Base-by-base conservation (phyloP, 2,888 invertebrate genomes). In the Metellina segmentata region DNA sequence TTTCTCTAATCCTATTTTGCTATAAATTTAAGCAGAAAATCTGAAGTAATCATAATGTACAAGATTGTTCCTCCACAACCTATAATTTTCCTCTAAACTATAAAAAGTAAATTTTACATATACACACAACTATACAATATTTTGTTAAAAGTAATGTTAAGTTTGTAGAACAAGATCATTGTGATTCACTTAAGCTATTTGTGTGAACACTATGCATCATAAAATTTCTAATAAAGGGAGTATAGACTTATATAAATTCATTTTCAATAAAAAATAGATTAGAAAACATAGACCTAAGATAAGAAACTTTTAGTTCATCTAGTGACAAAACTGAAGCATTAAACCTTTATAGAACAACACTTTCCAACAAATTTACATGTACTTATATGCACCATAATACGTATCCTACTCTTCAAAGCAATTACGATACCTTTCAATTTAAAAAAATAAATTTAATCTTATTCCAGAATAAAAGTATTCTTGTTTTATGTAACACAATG, bases 401-500 rank as follows among this genome's bases (percentile, higher is more conserved):
- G 61, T 61, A 61, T 61, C 61, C 61, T 16, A 16, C 16, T 61
- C 13, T 61, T 61, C 61, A 61, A 61, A 61, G 16, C 61, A 61
- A 61, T 34, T 34, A 34, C 4, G 34, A 34, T 34, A 34, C 9
- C 20, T 34, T n/a, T 78, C 52, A 34, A 78, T 48, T 78, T 78
- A 78, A 78, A 78, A 78, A 78, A 78, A 78, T 52, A 78, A 72
- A 72, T 72, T 72, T 19, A 72, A 78, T 52, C 51, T 52, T 77
- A 75, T 75, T 61, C 61, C 61, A 61, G 61, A 61, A 61, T 61
- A 61, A n/a, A n/a, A 61, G 61, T 61, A 61, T 61, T 61, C 51
- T 78, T 8, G 13, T n/a, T 78, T 78, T 7, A 78, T 78, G 51
- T 51, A 72, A 72, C 70, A 83, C n/a, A 83, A 83, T 83, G 70